These are phyloP conservation scores for Geotrypetes seraphini DNA, from an alignment of 2,797 vertebrate genomes.

Conservation along the genomic window DNA sequence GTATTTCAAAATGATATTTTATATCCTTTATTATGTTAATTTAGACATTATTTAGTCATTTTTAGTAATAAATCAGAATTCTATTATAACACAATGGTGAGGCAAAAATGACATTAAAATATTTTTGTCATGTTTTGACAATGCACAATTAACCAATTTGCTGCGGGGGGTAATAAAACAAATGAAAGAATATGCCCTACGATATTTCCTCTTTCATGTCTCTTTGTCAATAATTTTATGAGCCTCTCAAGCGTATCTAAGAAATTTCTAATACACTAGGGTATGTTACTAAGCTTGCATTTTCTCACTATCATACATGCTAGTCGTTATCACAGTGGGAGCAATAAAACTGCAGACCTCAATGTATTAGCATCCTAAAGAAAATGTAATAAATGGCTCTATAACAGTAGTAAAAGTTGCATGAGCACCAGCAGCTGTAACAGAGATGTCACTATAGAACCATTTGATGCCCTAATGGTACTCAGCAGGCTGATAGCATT, in stretches of 20 bases:
- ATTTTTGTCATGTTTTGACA: constrained; percentile 38
- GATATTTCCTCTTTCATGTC: constrained; percentile 42
- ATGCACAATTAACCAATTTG: constrained; percentile 36
- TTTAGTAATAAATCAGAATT: constrained; percentile 25
- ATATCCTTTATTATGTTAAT: constrained; percentile 32
- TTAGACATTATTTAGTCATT: constrained; percentile 34
- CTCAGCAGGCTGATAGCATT: constrained; percentile 54
- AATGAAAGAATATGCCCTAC: constrained; percentile 35
- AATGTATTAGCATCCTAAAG: constrained; percentile 60
- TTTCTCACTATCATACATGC: constrained; percentile 48
- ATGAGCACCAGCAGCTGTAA: constrained; percentile 55
- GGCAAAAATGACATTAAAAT: constrained; percentile 26
- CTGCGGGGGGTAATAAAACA: constrained; percentile 35
- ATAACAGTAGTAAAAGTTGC: constrained; percentile 63
- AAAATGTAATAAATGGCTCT: constrained; percentile 64
- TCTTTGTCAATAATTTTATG: constrained; percentile 51
- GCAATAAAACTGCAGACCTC: constrained; percentile 57
- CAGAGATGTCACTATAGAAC: constrained; percentile 46
- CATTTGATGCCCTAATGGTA: constrained; percentile 53
- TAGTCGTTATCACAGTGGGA: constrained; percentile 51
- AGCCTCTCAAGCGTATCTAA: constrained; percentile 47
- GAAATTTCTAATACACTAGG: constrained; percentile 47
- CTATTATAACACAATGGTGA: constrained; percentile 22
- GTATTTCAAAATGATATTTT: constrained; percentile 22
- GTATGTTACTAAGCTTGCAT: constrained; percentile 38